Conservation (phyloP, 2,797 vertebrate genomes). For the Amblyraja radiata region DNA sequence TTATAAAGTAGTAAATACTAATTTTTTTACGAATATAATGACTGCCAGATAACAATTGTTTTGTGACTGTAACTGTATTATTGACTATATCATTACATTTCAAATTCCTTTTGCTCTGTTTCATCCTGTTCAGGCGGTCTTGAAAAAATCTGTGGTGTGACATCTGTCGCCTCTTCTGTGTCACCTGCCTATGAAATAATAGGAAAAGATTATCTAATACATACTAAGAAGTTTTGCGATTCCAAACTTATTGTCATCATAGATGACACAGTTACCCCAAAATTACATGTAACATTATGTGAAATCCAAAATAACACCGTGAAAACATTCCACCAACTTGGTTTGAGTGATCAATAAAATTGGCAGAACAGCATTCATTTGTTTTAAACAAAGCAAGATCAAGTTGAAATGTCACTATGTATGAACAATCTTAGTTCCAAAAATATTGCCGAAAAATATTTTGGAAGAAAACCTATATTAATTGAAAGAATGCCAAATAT, state of each 20-base stretch:
- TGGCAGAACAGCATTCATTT: neutral
- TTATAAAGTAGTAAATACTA: neutral
- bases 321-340: neutral
- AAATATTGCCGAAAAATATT: neutral
- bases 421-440: neutral
- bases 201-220: neutral
- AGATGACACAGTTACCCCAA: neutral
- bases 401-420: neutral
- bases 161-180: neutral
- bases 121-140: slow-evolving; percentile 15
- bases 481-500: neutral
- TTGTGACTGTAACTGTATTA: neutral
- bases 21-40: neutral
- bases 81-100: slow-evolving; percentile 27
- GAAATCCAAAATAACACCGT: neutral
- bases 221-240: neutral
- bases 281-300: neutral
- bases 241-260: neutral
- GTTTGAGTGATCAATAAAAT: neutral
- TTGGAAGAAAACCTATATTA: neutral
- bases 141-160: neutral
- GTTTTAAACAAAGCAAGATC: neutral
- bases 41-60: neutral
- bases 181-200: neutral
- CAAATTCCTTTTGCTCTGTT: slow-evolving; percentile 17